These are phyloP conservation scores for Charina bottae DNA, from an alignment of 2,113 vertebrate species.

Conservation along the genomic window DNA sequence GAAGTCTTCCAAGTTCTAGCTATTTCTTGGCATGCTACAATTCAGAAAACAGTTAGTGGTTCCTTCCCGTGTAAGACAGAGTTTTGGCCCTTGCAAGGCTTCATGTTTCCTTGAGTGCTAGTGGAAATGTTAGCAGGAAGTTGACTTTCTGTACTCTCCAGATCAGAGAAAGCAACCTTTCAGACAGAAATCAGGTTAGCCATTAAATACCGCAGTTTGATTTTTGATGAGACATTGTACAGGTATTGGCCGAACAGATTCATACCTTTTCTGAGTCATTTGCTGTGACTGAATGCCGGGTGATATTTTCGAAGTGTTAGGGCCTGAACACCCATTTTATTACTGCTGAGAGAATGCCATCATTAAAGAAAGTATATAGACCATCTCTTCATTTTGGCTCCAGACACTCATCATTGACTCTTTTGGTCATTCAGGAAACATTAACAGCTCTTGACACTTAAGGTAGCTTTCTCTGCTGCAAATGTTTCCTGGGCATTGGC, in stretches of 20 bases:
- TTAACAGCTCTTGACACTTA: background rate
- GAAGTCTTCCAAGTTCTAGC: background rate
- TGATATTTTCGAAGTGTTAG: slow-evolving; percentile 3
- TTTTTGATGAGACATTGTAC: background rate
- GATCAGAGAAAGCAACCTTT: background rate
- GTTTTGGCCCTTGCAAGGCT: background rate
- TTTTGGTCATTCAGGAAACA: background rate
- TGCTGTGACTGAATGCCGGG: background rate
- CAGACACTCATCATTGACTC: background rate
- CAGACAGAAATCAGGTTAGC: background rate
- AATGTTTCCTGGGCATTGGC: slow-evolving; percentile 1
- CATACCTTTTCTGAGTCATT: background rate
- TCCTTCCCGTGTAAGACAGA: background rate
- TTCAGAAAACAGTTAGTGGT: background rate
- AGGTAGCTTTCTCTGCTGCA: background rate
- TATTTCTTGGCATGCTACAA: background rate
- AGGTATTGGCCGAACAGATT: background rate
- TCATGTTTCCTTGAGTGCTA: background rate
- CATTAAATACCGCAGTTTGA: background rate
- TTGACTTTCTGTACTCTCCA: background rate
- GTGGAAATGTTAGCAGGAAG: background rate
- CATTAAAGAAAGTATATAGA: background rate
- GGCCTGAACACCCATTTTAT: background rate
- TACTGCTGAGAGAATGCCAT: background rate
- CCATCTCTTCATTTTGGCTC: background rate